Evolutionary conservation across 2,797 vertebrate species (phyloP), one percentile per base, ranked within the genome.

Genomic region (Coendou prehensilis): DNA sequence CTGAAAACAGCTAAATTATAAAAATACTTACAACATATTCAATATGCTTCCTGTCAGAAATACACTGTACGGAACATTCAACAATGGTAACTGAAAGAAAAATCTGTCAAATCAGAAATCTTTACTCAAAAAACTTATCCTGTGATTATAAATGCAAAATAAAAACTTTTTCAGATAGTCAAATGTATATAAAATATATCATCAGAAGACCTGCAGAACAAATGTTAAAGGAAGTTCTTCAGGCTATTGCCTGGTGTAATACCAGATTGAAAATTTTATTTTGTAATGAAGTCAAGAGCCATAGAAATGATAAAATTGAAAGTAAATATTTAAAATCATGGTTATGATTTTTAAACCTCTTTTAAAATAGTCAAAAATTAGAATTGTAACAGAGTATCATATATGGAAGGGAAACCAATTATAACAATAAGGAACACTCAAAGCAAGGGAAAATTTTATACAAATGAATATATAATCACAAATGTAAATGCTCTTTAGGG

Each of bases 91-190:
- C 52, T 61, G 45, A 86, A 84, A 75, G 59, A 76, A 90, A 89
- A 86, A 50, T 3, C 28, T 45, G 22, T 85, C 45, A 92, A 86
- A 89, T 78, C 37, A 59, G 54, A 95, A 81, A 76, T 33, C 30
- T 47, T 61, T 56, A 79, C 33, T n/a, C 56, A 56, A 75, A 17
- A 81, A 93, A 94, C 71, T 37, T 23, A 93, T 13, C 5, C 83
- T 79, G n/a, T 50, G 93, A 41, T 28, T 63, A 83, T 56, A 59
- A 87, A 73, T 71, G 37, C 33, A 73, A 92, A 95, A 78, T 37
- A 56, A 75, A 76, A 7, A 76, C 5, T 18, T 82, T 41, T 92
- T 37, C 37, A 64, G 41, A 57, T 5, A 52, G n/a, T n/a, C 54
- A 94, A 71, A 13, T 9, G 5, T 71, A 13, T 61, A 64, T 61